These are phyloP conservation scores for Lateolabrax maculatus DNA, from an alignment of 2,797 vertebrate species.

Conservation along the genomic window DNA sequence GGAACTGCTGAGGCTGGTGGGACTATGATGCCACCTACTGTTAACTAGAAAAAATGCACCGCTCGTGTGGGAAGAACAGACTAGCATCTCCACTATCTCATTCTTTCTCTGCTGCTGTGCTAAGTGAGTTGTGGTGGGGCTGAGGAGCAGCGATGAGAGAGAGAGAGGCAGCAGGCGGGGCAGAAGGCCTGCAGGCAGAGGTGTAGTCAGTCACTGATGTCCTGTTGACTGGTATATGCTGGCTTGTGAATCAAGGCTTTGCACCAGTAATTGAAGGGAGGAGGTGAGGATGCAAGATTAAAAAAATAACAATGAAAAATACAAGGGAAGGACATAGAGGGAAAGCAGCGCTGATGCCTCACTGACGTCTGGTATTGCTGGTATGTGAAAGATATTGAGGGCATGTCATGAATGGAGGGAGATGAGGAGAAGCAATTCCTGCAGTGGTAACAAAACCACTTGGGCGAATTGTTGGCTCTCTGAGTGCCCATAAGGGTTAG, in stretches of 20 bases:
- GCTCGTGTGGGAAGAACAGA: neutral
- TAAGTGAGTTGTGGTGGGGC: neutral
- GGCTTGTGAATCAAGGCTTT: conserved; percentile 52
- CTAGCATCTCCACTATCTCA: neutral
- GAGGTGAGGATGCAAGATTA: conserved; percentile 33
- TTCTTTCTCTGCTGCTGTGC: conserved; percentile 1
- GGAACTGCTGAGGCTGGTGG: neutral
- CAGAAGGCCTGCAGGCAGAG: conserved; percentile 26
- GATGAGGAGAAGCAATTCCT: neutral
- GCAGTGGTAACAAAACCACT: neutral
- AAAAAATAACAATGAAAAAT: conserved; percentile 34
- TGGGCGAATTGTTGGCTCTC: neutral
- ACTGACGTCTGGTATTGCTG: conserved; percentile 42
- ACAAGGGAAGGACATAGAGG: conserved; percentile 13
- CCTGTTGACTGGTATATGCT: conserved; percentile 45
- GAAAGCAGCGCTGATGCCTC: conserved; percentile 19
- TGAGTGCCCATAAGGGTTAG: neutral
- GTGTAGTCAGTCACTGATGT: conserved; percentile 13
- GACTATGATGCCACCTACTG: conserved; percentile 69
- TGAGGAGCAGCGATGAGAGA: conserved; percentile 47
- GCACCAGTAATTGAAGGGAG: conserved; percentile 11
- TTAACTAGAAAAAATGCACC: conserved; percentile 10
- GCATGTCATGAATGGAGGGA: conserved; percentile 7
- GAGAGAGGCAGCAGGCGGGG: conserved; percentile 33
- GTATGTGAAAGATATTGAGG: conserved; percentile 43